Evolutionary conservation across 2,888 invertebrate species (phyloP).

Genomic region (Matsumyia berberina): DNA sequence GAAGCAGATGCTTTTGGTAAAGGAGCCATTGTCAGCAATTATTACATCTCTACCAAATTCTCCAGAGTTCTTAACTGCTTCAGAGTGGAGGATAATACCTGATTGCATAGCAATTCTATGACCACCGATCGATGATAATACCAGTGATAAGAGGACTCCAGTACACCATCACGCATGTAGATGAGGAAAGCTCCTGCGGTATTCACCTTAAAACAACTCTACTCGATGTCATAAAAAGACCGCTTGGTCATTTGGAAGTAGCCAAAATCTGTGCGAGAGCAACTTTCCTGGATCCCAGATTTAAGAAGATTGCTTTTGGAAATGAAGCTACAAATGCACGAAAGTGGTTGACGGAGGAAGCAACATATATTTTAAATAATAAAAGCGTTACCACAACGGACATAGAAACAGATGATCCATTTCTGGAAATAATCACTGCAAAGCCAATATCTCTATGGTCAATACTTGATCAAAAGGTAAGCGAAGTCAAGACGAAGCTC

Average conservation of each 20-base stretch:
- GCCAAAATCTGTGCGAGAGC: constrained; percentile 30
- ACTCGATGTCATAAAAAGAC: constrained; percentile 6
- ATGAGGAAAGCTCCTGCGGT: constrained; percentile 1
- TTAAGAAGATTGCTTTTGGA: constrained; percentile 44
- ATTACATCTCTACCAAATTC: constrained; percentile 12
- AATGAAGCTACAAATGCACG: constrained; percentile 13
- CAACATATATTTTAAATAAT: background rate
- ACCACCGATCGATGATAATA: constrained; percentile 15
- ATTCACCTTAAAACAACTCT: background rate
- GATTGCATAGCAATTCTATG: constrained; percentile 17
- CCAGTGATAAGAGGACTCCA: constrained; percentile 18
- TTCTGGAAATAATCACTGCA: background rate
- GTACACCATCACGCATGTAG: background rate
- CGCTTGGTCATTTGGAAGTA: constrained; percentile 16
- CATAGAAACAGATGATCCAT: background rate
- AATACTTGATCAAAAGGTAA: constrained; percentile 25
- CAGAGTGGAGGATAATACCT: constrained; percentile 11
- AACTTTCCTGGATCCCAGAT: constrained; percentile 45
- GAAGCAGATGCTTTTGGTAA: constrained; percentile 7
- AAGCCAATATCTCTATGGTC: constrained; percentile 24
- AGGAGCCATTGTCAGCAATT: constrained; percentile 20
- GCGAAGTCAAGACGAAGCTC: constrained; percentile 2
- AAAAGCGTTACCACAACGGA: background rate
- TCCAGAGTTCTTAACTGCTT: constrained; percentile 15
- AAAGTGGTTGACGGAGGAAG: constrained; percentile 4